Percentiles rank a stretch among this genome's conserved stretches.
phyloP scores from a whole-genome alignment of 2,797 vertebrate species.

The Anableps anableps region DNA sequence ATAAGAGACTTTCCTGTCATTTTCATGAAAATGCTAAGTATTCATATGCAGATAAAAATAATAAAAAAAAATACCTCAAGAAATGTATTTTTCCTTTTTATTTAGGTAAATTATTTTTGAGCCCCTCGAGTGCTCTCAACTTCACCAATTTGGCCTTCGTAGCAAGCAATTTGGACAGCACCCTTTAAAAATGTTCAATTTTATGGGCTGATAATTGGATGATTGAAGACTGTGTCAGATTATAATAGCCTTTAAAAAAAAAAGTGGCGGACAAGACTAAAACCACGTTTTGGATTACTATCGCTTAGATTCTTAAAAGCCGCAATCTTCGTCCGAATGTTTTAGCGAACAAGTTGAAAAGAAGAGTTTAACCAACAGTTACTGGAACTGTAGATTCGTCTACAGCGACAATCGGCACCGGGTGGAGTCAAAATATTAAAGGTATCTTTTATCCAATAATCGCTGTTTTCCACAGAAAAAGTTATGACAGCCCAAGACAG shows the following conservation, averaged over 20 bases:
- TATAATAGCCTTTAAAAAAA: background rate
- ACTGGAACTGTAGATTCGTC: background rate
- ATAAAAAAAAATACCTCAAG: background rate
- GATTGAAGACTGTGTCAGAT: background rate
- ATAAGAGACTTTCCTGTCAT: background rate
- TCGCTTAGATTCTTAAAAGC: background rate
- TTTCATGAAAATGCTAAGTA: background rate
- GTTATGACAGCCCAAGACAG: background rate
- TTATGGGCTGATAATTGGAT: background rate
- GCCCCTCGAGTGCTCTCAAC: background rate
- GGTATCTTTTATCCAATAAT: background rate
- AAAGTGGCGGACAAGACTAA: background rate
- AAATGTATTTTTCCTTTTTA: background rate
- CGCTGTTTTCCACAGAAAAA: background rate
- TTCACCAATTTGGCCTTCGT: background rate
- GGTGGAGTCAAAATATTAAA: background rate
- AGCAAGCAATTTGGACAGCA: background rate
- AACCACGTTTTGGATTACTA: background rate
- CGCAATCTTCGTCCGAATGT: background rate
- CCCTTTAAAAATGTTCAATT: background rate
- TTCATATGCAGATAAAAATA: background rate
- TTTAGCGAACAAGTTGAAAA: background rate
- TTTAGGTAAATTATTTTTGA: background rate
- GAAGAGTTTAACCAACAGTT: background rate
- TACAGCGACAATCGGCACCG: background rate